Conservation (phyloP, 2,888 invertebrate species). For the Camponotus fellah region DNA sequence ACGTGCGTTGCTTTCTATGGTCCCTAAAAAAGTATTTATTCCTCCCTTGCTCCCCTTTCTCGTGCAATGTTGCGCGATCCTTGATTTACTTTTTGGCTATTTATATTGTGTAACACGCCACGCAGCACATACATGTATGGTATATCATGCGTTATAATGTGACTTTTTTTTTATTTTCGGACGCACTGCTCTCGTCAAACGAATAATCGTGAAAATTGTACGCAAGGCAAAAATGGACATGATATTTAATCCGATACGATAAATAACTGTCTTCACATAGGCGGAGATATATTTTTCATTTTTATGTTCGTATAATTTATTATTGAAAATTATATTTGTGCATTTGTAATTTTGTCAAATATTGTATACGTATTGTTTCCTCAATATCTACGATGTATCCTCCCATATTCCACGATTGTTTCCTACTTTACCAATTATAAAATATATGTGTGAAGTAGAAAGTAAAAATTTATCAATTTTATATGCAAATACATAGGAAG, state of each 20-base stretch:
- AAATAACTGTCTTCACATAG: conserved; percentile 7
- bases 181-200: conserved; percentile 52
- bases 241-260: conserved; percentile 64
- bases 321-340: background rate
- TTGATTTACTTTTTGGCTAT: conserved; percentile 59
- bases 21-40: conserved; percentile 69
- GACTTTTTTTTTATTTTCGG: conserved; percentile 8
- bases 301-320: background rate
- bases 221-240: conserved; percentile 60
- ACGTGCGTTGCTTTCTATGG: conserved; percentile 56
- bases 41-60: background rate
- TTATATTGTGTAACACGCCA: conserved; percentile 33
- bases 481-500: background rate
- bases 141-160: conserved; percentile 20
- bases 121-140: background rate
- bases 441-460: background rate
- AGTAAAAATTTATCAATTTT: conserved; percentile 2
- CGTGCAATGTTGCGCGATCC: conserved; percentile 60
- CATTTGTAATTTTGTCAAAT: background rate
- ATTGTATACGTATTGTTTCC: background rate
- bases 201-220: conserved; percentile 53
- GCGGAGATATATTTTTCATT: background rate
- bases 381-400: background rate
- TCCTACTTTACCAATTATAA: background rate
- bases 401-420: background rate